Base-by-base conservation (phyloP, 1,140 invertebrate genomes). In the Manduca sexta region DNA sequence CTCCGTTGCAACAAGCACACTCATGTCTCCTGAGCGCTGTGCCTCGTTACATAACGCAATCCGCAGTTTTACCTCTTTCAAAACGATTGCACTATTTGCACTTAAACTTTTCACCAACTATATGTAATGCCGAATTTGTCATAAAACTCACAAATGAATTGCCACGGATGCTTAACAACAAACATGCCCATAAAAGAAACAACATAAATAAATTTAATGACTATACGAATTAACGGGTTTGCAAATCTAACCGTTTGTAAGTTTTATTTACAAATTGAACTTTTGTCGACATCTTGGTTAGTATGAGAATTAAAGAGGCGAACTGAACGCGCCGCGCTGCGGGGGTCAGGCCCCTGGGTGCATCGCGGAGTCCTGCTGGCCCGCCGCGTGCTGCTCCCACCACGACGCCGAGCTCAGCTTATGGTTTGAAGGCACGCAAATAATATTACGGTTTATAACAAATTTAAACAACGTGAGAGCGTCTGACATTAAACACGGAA, bases 351-450 rank as follows among this genome's bases (percentile, higher is more conserved):
- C 65, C 70, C 55, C 73, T 74, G 75, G 81, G 75, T 80, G 75
- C 77, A 55, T 42, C 18, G 45, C 44, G 62, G 50, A 64, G 55
- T 55, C 62, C 59, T 64, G 63, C 64, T 51, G 65, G 31, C 57
- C 18, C 34, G 49, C 53, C 53, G 41, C 56, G 54, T 52, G 61
- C 56, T 39, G 41, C 35, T 65, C 59, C 43, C 64, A 50, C 61
- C 64, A 66, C 57, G 60, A 62, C 61, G 54, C 47, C 49, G 49
- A 58, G 48, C 45, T 31, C 48, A 40, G 56, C 55, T 80, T 75
- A 82, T 80, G 60, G 68, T 63, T 47, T 65, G 68, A 65, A 58
- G 45, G 49, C 78, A 84, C 80, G 80, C 80, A 52, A 84, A 74
- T 69, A 52, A 60, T 57, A 56, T 48, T 60, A 60, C 10, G 52